Conservation (phyloP, 30 jellyfish, hydroid and myxozoan genomes). For the Cassiopea xamachana region DNA sequence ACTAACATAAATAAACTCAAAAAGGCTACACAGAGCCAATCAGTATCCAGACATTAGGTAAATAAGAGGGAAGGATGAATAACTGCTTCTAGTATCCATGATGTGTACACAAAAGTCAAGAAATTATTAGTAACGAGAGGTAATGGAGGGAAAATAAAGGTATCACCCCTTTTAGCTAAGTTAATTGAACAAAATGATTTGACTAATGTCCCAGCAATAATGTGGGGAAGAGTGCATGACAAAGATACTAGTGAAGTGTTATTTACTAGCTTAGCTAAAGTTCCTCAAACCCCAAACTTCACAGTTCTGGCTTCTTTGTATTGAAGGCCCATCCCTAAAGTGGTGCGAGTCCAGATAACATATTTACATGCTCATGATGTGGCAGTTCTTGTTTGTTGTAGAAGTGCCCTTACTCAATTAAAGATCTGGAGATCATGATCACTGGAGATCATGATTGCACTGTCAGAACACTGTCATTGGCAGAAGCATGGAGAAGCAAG, state of each 20-base stretch:
- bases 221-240: slow-evolving; percentile 25
- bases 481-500: slow-evolving; percentile 20
- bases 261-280: slow-evolving; percentile 11
- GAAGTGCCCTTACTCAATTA: slow-evolving; percentile 28
- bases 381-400: slow-evolving; percentile 33
- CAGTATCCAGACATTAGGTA: background rate
- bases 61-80: slow-evolving; percentile 36
- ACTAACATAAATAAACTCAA: slow-evolving; percentile 21
- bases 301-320: background rate
- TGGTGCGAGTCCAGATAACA: slow-evolving; percentile 9
- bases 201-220: slow-evolving; percentile 28
- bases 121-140: slow-evolving; percentile 7
- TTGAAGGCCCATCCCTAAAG: background rate
- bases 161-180: slow-evolving; percentile 26
- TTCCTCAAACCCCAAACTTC: slow-evolving; percentile 7
- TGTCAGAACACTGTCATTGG: slow-evolving; percentile 24
- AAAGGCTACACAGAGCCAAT: slow-evolving; percentile 43
- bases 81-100: slow-evolving; percentile 32
- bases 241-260: slow-evolving; percentile 16
- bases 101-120: slow-evolving; percentile 10
- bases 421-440: too few relatives aligned
- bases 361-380: slow-evolving; percentile 33
- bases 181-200: slow-evolving; percentile 22
- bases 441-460: slow-evolving; percentile 14
- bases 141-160: slow-evolving; percentile 32